These are phyloP conservation scores for Semaprochilodus insignis DNA, from an alignment of 2,797 vertebrate species.

Conservation along the genomic window DNA sequence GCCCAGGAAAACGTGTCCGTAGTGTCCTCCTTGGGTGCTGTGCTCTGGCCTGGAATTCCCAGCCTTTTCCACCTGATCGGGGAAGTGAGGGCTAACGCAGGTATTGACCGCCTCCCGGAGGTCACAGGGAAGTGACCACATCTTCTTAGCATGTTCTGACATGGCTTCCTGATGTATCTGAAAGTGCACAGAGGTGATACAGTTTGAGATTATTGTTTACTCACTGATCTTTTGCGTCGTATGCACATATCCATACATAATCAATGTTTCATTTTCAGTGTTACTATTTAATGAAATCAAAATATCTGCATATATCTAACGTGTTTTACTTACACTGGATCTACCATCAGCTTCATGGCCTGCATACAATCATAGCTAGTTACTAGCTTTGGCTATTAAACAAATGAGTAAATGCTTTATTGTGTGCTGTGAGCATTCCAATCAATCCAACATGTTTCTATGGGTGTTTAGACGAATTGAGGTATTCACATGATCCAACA, in stretches of 20 bases:
- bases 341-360: too few relatives aligned
- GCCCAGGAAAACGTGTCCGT: conserved; percentile 78
- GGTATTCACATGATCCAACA: background rate
- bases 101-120: conserved; percentile 81
- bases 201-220: conserved; percentile 1
- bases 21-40: conserved; percentile 53
- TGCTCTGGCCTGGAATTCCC: conserved; percentile 60
- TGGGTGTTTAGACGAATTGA: background rate
- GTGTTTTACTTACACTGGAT: too few relatives aligned
- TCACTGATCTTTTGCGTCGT: background rate
- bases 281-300: too few relatives aligned
- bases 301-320: too few relatives aligned
- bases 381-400: too few relatives aligned
- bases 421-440: too few relatives aligned
- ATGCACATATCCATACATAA: background rate
- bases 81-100: conserved; percentile 76
- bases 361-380: too few relatives aligned
- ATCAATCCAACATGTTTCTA: background rate
- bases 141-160: conserved; percentile 80
- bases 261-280: too few relatives aligned
- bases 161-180: conserved; percentile 86
- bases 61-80: conserved; percentile 70
- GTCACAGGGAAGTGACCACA: conserved; percentile 78
- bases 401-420: background rate
- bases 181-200: conserved; percentile 46